Base-by-base conservation (phyloP, 2,113 vertebrate genomes). In the Pluvialis apricaria region DNA sequence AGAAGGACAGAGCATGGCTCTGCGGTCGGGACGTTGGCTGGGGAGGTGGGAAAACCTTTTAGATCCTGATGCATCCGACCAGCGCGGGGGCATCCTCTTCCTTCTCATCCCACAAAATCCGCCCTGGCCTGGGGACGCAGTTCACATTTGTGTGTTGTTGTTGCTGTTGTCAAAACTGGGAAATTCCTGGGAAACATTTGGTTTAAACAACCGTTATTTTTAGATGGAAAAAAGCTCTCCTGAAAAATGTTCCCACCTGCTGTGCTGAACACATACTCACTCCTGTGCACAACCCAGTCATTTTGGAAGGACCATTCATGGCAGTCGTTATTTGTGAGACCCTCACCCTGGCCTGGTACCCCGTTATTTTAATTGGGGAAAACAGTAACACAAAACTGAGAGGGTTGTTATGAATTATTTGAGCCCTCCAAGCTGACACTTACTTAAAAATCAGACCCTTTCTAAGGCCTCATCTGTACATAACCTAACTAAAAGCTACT, bases 21-120 rank as follows among this genome's bases (percentile, higher is more conserved):
- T 1, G 0, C 0, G 0, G 51, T 32, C 2, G 2, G n/a, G 31
- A 62, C 0, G 1, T 4, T 31, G 29, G 10, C 26, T 2, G 1
- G 31, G 15, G 14, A 36, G 29, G 14, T 34, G 32, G 28, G 31
- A 71, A 88, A 62, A 31, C 7, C 0, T 6, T 69, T 82, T 44
- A 36, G 3, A 8, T 68, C 19, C n/a, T 10, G 10, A 38, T 14
- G 20, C 13, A 36, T 40, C 61, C 2, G 4, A 9, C 13, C 2
- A 0, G 4, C 5, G 0, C 0, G 0, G 11, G 12, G 31, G 7
- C 15, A 58, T 34, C 9, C 26, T 19, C 9, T 61, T 85, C 29
- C 15, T 54, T 65, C n/a, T 52, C 10, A 36, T 31, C 34, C 16
- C 0, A 0, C 32, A 62, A 15, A 65, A 60, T 13, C 55, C 1